Conservation (phyloP, 2,113 vertebrate genomes). For the Microcebus jonahi region DNA sequence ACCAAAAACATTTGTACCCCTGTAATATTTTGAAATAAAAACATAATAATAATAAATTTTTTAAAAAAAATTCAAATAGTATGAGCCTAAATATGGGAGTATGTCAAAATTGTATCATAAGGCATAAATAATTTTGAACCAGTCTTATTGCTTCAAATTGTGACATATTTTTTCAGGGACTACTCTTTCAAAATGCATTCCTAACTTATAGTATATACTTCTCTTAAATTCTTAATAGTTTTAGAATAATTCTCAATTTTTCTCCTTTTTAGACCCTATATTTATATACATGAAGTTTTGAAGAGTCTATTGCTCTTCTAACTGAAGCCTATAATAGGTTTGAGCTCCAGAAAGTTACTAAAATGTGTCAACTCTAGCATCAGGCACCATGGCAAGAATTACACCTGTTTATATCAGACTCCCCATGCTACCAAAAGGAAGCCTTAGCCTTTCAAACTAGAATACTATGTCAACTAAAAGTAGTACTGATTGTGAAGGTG, state of each 20-base stretch:
- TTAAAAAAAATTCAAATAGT: background rate
- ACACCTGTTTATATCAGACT: background rate
- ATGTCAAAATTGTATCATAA: background rate
- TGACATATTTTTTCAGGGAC: background rate
- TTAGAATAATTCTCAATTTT: background rate
- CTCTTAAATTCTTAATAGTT: conserved; percentile 10
- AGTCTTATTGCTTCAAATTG: background rate
- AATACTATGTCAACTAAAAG: background rate
- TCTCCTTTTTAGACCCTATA: background rate
- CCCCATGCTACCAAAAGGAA: background rate
- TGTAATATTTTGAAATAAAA: too few relatives aligned
- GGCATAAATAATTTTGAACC: background rate
- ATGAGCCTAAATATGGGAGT: background rate
- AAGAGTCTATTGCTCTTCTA: conserved; percentile 1
- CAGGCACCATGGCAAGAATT: background rate
- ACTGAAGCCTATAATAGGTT: background rate
- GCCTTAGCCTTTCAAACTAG: background rate
- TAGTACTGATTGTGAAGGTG: background rate
- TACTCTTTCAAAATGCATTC: background rate
- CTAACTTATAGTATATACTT: background rate
- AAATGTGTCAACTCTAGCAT: background rate
- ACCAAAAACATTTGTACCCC: too few relatives aligned
- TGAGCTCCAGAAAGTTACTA: background rate
- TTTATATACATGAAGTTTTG: background rate
- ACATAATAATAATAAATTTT: too few relatives aligned